Evolutionary conservation across 2,888 invertebrate genomes (phyloP).

Genomic region (Apamea anceps): DNA sequence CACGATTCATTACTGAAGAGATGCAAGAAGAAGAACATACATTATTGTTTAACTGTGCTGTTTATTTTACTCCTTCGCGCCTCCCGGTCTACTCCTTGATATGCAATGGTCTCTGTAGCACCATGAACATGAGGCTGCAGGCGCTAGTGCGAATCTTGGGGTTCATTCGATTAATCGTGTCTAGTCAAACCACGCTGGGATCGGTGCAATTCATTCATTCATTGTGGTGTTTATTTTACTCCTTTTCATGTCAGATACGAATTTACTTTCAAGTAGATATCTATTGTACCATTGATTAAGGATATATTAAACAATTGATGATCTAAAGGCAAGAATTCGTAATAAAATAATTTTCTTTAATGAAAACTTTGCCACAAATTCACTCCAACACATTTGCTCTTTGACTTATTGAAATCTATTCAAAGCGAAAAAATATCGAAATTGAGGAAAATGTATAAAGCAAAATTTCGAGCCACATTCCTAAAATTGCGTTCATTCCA

Average conservation of each 20-base stretch:
- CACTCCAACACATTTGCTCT: not conserved
- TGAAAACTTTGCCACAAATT: not conserved
- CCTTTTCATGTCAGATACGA: not conserved
- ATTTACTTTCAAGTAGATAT: not conserved
- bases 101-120: too few species aligned
- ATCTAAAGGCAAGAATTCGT: not conserved
- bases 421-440: constrained; percentile 1
- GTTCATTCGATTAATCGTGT: too few species aligned
- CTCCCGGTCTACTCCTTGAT: too few species aligned
- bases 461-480: not conserved
- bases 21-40: not conserved
- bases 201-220: too few species aligned
- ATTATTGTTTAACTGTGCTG: not conserved
- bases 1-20: constrained; percentile 10
- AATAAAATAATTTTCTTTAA: not conserved
- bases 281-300: not conserved
- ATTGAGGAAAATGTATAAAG: constrained; percentile 28
- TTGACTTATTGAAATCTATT: constrained; percentile 20
- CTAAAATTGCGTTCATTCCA: constrained; percentile 27
- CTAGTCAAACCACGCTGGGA: too few species aligned
- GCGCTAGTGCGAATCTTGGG: too few species aligned
- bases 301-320: not conserved
- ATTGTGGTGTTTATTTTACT: not conserved
- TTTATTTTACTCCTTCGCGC: not conserved
- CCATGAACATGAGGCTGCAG: too few species aligned